Conservation (phyloP, 2,888 invertebrate genomes). For the Ophion costatus region DNA sequence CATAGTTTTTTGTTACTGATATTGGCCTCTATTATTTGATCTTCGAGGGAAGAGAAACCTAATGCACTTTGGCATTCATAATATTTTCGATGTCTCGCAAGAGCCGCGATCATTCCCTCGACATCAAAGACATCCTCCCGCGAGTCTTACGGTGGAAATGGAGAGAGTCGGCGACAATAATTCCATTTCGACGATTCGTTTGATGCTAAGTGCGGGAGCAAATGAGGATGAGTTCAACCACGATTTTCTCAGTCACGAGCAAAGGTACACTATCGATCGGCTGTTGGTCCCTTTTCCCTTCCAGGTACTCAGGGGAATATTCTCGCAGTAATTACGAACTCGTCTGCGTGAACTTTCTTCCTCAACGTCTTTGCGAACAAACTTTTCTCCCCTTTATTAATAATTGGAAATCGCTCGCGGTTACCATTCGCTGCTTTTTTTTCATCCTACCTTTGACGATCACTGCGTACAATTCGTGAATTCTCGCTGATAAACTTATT, state of each 20-base stretch:
- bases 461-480: background rate
- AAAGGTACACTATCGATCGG: slow-evolving; percentile 29
- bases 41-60: background rate
- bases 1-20: background rate
- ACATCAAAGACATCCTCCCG: slow-evolving; percentile 73
- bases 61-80: slow-evolving; percentile 3
- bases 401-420: slow-evolving; percentile 61
- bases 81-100: slow-evolving; percentile 31
- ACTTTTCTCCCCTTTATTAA: slow-evolving; percentile 59
- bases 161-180: slow-evolving; percentile 46
- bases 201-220: slow-evolving; percentile 61
- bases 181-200: slow-evolving; percentile 65
- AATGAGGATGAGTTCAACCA: slow-evolving; percentile 46
- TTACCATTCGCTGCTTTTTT: slow-evolving; percentile 2
- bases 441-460: background rate
- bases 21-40: background rate
- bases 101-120: slow-evolving; percentile 66
- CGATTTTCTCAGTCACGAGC: slow-evolving; percentile 32
- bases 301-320: slow-evolving; percentile 42
- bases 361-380: slow-evolving; percentile 50
- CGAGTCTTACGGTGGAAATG: slow-evolving; percentile 43
- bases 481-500: background rate
- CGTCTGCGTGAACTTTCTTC: slow-evolving; percentile 57
- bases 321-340: slow-evolving; percentile 58
- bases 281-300: slow-evolving; percentile 30